A percentile compares a stretch with the other conserved stretches of the same genome.
phyloP scores from a whole-genome alignment of 2,113 vertebrate genomes.

The Meleagris gallopavo region DNA sequence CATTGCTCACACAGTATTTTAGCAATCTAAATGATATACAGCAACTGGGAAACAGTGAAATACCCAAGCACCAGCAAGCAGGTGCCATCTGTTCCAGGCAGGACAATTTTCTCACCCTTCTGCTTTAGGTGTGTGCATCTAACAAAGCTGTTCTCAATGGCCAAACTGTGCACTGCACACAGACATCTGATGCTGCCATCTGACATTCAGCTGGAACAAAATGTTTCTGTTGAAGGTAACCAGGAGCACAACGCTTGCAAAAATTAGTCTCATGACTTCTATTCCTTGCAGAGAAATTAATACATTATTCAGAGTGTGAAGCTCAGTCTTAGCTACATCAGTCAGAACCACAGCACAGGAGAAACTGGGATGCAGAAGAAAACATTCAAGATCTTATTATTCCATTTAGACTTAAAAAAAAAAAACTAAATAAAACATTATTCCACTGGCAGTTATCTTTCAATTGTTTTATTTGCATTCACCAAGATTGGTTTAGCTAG shows the following conservation, averaged over 20 bases:
- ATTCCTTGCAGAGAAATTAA: conserved; percentile 14
- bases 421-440: conserved; percentile 18
- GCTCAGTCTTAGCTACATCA: not conserved
- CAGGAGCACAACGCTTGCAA: not conserved
- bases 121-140: rapidly evolving
- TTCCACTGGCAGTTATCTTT: not conserved
- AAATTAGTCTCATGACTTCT: not conserved
- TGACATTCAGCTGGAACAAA: not conserved
- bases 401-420: not conserved
- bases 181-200: not conserved
- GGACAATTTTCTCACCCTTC: not conserved
- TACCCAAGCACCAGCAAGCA: rapidly evolving
- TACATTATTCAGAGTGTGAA: conserved; percentile 27
- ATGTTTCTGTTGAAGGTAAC: not conserved
- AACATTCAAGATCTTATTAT: not conserved
- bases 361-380: not conserved
- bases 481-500: not conserved
- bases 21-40: rapidly evolving
- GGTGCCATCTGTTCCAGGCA: not conserved
- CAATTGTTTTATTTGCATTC: not conserved
- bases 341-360: not conserved
- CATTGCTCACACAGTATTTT: not conserved
- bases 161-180: not conserved
- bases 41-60: not conserved
- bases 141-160: not conserved